These are phyloP conservation scores for Drosophila prolongata DNA, from an alignment of 2,888 invertebrate species.

Conservation along the genomic window DNA sequence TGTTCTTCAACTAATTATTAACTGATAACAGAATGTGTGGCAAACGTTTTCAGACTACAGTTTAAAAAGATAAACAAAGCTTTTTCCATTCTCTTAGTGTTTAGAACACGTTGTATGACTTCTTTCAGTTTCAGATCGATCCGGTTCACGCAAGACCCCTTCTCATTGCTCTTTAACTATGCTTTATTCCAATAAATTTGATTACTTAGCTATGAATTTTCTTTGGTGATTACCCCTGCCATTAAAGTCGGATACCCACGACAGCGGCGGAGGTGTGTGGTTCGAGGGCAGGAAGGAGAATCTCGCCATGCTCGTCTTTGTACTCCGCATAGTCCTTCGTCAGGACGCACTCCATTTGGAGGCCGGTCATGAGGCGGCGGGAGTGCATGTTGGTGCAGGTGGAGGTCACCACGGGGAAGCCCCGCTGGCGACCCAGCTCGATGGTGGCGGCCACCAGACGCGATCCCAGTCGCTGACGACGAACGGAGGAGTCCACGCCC, in stretches of 20 bases:
- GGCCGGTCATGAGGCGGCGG: constrained; percentile 53
- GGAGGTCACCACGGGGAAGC: constrained; percentile 54
- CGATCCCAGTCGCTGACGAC: constrained; percentile 66
- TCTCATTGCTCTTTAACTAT: not conserved
- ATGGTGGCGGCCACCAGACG: constrained; percentile 59
- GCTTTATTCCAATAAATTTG: not conserved
- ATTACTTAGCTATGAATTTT: constrained; percentile 5
- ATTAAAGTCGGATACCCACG: constrained; percentile 50
- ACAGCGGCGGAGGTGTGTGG: constrained; percentile 59
- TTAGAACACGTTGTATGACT: too few species aligned
- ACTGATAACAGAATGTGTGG: too few species aligned
- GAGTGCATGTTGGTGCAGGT: constrained; percentile 77
- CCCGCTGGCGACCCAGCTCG: constrained; percentile 55
- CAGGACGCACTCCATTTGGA: constrained; percentile 63
- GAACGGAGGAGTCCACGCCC: constrained; percentile 47
- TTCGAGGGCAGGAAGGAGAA: constrained; percentile 62
- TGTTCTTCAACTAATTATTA: too few species aligned
- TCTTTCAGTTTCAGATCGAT: too few species aligned
- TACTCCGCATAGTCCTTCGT: constrained; percentile 60
- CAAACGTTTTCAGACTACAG: too few species aligned
- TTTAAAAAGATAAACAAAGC: too few species aligned
- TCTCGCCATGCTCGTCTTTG: constrained; percentile 52
- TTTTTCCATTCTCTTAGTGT: too few species aligned
- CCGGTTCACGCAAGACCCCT: too few species aligned
- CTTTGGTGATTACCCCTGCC: constrained; percentile 8